Base-by-base conservation (phyloP, 1,140 invertebrate genomes). In the Drosophila guanche region DNA sequence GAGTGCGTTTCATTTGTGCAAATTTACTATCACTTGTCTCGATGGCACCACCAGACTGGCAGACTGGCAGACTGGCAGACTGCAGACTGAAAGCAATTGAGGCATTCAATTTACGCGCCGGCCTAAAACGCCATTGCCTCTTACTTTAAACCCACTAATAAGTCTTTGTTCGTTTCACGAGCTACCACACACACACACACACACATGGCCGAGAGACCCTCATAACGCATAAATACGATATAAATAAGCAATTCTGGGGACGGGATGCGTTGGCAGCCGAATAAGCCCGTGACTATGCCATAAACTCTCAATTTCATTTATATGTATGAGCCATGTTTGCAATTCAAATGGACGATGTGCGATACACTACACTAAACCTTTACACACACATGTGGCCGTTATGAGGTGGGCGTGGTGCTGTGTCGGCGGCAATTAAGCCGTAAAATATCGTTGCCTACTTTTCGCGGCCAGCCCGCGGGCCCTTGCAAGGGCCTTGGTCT, bases 1-100 rank as follows among this genome's bases (percentile, higher is more conserved):
- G 56, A 88, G 58, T 78, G 83, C 45, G 58, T 59, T 67, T 69
- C 67, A 62, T 84, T 73, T 68, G 63, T 66, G 53, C 57, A 73
- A 86, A 88, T 83, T 86, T 86, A 88, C 73, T 77, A 80, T 70
- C 76, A 76, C 72, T 88, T 78, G 77, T 86, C 77, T 69, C 59
- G 79, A 48, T 61, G 60, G n/a, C 29, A 33, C 29, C 7, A 4
- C 33, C 16, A 20, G 3, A 37, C 10, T 37, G 33, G 33, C 33
- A 37, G 5, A 27, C 25, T 27, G 25, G 25, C 25, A 27, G 25
- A 27, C 25, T 27, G 25, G 5, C 25, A 46, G 76, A 54, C 70
- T 42, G 58, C 47, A 54, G 65, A 54, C 70, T 42, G 45, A 76
- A 76, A 53, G 54, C 73, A 78, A 84, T 79, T 76, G 66, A 43